Conservation (phyloP, 2,888 invertebrate species). For the Stenichneumon culpator region DNA sequence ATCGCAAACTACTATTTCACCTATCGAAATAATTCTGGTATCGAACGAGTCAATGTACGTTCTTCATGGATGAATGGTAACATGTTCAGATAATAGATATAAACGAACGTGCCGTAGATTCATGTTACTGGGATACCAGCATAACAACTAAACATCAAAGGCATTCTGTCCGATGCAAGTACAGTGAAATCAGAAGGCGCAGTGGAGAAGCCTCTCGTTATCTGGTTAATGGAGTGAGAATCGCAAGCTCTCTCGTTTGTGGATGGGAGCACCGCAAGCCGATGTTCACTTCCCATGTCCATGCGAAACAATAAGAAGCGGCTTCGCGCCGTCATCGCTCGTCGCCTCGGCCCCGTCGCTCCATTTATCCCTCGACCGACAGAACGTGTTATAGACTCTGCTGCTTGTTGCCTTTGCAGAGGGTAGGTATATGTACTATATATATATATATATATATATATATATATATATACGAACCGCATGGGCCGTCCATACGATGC, state of each 20-base stretch:
- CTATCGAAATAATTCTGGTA: neutral
- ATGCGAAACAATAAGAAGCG: constrained; percentile 75
- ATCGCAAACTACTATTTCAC: too few relatives aligned
- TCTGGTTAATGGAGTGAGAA: constrained; percentile 70
- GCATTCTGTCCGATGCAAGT: constrained; percentile 9
- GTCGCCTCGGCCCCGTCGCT: constrained; percentile 62
- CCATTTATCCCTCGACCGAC: constrained; percentile 61
- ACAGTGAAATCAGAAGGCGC: constrained; percentile 44
- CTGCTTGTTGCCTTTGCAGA: constrained; percentile 25
- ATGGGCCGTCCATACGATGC: constrained; percentile 37
- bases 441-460: too few relatives aligned
- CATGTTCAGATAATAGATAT: neutral
- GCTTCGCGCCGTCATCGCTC: constrained; percentile 68
- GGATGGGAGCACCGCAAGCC: constrained; percentile 73
- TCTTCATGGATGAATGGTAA: neutral
- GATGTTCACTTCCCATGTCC: constrained; percentile 84
- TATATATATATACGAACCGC: neutral
- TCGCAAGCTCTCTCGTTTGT: constrained; percentile 46
- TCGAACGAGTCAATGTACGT: neutral
- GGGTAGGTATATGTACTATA: neutral
- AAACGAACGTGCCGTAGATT: neutral
- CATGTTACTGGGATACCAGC: neutral
- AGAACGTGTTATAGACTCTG: constrained; percentile 32
- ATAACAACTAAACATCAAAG: constrained; percentile 1
- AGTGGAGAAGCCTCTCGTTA: constrained; percentile 63